A percentile compares a stretch with the other conserved stretches of the same genome.
phyloP scores from a whole-genome alignment of 2,113 vertebrate species.

The Xerus inauris region DNA sequence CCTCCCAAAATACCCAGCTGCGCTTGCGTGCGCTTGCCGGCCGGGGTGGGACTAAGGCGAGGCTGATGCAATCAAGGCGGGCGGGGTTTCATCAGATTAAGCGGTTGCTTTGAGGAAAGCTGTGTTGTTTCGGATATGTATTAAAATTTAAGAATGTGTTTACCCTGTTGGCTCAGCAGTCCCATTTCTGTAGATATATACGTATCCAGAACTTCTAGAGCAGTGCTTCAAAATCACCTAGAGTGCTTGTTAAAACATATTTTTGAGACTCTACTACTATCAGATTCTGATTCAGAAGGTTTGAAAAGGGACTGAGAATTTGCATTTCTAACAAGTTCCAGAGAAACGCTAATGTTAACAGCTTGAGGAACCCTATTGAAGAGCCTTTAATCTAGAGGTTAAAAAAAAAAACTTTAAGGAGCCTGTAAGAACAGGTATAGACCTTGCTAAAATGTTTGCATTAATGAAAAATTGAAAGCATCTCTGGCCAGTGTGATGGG shows the following conservation, averaged over 20 bases:
- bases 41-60: accelerated
- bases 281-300: constrained; percentile 28
- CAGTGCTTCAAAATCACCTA: neutral
- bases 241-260: constrained; percentile 17
- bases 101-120: neutral
- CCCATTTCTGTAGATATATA: neutral
- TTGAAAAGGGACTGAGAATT: constrained; percentile 6
- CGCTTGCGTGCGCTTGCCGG: neutral
- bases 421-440: constrained; percentile 5
- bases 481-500: neutral
- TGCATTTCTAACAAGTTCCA: constrained; percentile 23
- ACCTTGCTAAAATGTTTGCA: constrained; percentile 4
- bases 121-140: neutral
- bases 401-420: neutral
- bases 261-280: neutral
- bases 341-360: neutral
- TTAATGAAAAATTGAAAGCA: constrained; percentile 33
- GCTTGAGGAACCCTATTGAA: neutral
- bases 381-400: neutral
- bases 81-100: neutral
- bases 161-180: neutral
- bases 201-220: neutral
- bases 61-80: constrained; percentile 9
- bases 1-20: neutral
- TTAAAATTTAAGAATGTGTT: neutral